Conservation (phyloP, 2,797 vertebrate species). For the Luscinia luscinia region DNA sequence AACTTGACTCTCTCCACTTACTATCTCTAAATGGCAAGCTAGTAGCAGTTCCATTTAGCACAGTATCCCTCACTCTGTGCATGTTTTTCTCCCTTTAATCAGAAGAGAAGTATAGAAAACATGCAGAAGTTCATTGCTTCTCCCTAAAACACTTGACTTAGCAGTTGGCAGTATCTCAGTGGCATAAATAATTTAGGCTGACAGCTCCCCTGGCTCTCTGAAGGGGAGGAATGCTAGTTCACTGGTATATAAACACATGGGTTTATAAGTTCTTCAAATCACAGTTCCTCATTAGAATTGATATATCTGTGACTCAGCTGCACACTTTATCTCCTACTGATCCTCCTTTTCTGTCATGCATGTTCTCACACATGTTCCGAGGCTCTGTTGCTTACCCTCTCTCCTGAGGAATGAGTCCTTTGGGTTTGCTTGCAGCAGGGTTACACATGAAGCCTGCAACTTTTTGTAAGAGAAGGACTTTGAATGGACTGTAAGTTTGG, state of each 20-base stretch:
- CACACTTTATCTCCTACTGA: not conserved
- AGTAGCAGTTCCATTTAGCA: not conserved
- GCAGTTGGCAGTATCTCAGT: conserved; percentile 10
- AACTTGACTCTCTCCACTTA: not conserved
- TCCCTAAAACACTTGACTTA: conserved; percentile 30
- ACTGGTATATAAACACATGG: not conserved
- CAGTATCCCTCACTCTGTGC: not conserved
- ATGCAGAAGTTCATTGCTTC: conserved; percentile 6
- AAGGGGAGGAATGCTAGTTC: conserved; percentile 14
- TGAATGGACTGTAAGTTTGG: not conserved
- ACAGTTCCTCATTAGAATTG: not conserved
- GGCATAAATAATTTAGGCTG: conserved; percentile 43
- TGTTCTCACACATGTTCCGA: not conserved
- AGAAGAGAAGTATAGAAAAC: conserved; percentile 24
- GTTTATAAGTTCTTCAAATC: not conserved
- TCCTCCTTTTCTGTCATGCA: not conserved
- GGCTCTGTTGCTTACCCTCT: not conserved
- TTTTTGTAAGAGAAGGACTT: not conserved
- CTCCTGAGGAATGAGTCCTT: not conserved
- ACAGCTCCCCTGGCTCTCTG: conserved; percentile 13
- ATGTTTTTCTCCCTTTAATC: conserved; percentile 6
- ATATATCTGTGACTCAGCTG: not conserved
- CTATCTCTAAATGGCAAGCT: not conserved
- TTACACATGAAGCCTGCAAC: not conserved
- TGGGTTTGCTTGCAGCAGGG: not conserved